Conservation (phyloP, 1,140 invertebrate genomes). For the Heliothis subflexa region DNA sequence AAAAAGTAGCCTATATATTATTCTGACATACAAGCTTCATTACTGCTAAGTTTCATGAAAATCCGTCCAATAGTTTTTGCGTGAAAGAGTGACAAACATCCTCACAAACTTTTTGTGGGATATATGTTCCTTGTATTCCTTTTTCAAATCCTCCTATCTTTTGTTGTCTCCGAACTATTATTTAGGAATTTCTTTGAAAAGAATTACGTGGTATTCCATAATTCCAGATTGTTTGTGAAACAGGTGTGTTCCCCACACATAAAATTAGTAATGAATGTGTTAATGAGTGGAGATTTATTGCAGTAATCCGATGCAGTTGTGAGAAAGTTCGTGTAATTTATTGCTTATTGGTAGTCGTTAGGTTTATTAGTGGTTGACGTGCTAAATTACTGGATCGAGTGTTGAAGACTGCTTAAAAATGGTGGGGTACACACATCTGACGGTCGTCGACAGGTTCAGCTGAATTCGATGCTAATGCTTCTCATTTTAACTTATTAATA, state of each 20-base stretch:
- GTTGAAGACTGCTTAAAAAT: not conserved
- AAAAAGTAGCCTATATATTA: not conserved
- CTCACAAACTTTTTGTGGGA: not conserved
- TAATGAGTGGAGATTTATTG: constrained; percentile 32
- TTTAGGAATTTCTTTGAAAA: constrained; percentile 1
- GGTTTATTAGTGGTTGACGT: not conserved
- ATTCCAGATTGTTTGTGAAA: not conserved
- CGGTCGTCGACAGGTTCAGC: too few species aligned
- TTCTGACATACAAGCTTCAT: too few species aligned
- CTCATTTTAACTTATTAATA: too few species aligned
- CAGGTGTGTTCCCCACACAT: not conserved
- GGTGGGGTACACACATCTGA: too few species aligned
- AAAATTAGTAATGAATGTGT: constrained; percentile 3
- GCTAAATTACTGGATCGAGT: not conserved
- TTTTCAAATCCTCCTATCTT: not conserved
- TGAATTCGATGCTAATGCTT: too few species aligned
- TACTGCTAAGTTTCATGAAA: too few species aligned
- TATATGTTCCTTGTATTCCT: not conserved
- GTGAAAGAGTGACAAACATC: too few species aligned
- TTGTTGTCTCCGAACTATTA: constrained; percentile 27
- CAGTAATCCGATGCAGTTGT: not conserved
- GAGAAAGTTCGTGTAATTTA: constrained; percentile 1
- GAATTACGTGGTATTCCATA: constrained; percentile 1
- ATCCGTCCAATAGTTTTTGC: too few species aligned
- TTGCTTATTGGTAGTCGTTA: not conserved